Evolutionary conservation across 2,113 vertebrate genomes (phyloP), one percentile per base, ranked within the genome.

Genomic region (Larimichthys crocea): DNA sequence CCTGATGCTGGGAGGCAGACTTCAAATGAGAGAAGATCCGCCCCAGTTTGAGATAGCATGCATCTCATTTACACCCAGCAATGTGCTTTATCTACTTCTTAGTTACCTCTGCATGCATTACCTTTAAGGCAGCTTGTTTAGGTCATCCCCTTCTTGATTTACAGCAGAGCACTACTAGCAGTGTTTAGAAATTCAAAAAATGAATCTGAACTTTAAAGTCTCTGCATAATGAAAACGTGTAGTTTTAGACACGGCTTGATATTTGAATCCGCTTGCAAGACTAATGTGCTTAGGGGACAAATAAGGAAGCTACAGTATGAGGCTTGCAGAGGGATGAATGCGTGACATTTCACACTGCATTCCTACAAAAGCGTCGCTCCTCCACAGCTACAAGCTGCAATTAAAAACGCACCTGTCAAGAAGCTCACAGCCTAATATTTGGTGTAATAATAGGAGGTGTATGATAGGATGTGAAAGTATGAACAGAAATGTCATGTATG

Each of bases 11-110:
- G 59, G 76, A 80, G 69, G 65, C 67, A 83, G 78, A 90, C 80
- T 89, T 91, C 82, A 92, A 79, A 90, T 85, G 74, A 79, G 69
- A 84, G 86, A 81, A 75, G 60, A 77, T 86, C 65, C 82, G 35
- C 26, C 88, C 89, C 86, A 82, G 74, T 74, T 78, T 40, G 16
- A 68, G 84, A 85, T 76, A 46, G 72, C 78, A 77, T 88, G 66
- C 66, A 80, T 84, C 64, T 64, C 63, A 60, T 77, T 87, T 74
- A 40, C 72, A 78, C 61, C 74, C 42, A 72, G 26, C 64, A 80
- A 84, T 55, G 19, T 40, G 46, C 63, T 82, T 80, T 62, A 84
- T 71, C 19, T 79, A 55, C 75, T 44, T 74, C 31, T 77, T 48
- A 61, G 52, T 62, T 79, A 42, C 57, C 22, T 73, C 31, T 46